A percentile compares a stretch with the other conserved stretches of the same genome.
Evolutionary conservation across 2,888 invertebrate genomes (phyloP).

Genomic region (Agrotis segetum): DNA sequence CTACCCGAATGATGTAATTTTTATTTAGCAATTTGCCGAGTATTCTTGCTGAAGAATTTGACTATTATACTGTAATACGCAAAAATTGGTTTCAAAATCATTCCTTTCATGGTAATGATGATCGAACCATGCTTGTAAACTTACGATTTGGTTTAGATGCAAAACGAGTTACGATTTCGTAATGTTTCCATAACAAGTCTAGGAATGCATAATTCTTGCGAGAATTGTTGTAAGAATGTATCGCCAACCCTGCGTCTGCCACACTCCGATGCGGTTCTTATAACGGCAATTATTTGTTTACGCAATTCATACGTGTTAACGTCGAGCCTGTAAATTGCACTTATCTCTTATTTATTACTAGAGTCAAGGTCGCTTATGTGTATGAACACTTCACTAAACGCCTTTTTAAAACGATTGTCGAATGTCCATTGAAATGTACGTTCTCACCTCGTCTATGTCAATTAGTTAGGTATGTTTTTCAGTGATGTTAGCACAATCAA

Average conservation of each 20-base stretch:
- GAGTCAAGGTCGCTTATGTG: conserved; percentile 71
- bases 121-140: conserved; percentile 17
- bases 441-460: conserved; percentile 3
- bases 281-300: conserved; percentile 80
- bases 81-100: conserved; percentile 24
- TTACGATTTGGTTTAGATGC: not conserved
- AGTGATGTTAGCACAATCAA: conserved; percentile 14
- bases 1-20: conserved; percentile 24
- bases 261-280: conserved; percentile 71
- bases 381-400: conserved; percentile 18
- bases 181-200: conserved; percentile 18
- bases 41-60: conserved; percentile 25
- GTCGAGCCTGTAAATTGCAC: conserved; percentile 62
- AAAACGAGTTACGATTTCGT: conserved; percentile 22
- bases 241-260: conserved; percentile 62
- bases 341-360: conserved; percentile 68
- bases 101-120: conserved; percentile 4
- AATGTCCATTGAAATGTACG: conserved; percentile 20
- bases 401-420: not conserved
- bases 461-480: conserved; percentile 7
- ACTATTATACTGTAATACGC: not conserved
- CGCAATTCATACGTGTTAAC: conserved; percentile 68
- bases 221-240: conserved; percentile 20
- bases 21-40: conserved; percentile 20
- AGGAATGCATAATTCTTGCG: conserved; percentile 12